Evolutionary conservation across 2,113 vertebrate genomes (phyloP).

Genomic region (Varanus salvator): DNA sequence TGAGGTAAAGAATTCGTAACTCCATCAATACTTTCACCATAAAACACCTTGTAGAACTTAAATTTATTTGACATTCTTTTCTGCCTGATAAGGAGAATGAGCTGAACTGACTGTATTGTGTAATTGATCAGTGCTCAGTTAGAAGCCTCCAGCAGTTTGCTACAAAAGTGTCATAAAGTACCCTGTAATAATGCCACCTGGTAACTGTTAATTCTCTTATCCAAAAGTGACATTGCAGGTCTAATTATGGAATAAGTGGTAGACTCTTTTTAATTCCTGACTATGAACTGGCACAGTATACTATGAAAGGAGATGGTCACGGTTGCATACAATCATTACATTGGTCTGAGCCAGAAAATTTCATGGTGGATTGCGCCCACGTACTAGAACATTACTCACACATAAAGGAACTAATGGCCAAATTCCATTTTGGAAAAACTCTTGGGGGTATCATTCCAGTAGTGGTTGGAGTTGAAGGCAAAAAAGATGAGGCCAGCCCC

Average conservation of each 20-base stretch:
- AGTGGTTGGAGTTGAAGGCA: too few relatives aligned
- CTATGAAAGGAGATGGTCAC: background rate
- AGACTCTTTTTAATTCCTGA: background rate
- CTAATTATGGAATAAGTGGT: constrained; percentile 10
- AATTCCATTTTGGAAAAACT: too few relatives aligned
- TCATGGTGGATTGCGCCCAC: background rate
- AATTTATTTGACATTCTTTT: background rate
- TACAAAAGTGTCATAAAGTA: background rate
- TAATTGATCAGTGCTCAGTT: background rate
- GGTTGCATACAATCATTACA: background rate
- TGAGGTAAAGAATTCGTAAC: background rate
- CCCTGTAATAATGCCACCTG: background rate
- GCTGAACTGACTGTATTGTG: background rate
- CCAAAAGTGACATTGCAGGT: background rate
- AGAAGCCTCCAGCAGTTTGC: background rate
- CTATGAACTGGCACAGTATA: background rate
- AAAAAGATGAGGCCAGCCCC: too few relatives aligned
- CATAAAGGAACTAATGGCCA: too few relatives aligned
- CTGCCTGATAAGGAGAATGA: background rate
- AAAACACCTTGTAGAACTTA: background rate
- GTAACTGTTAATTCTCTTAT: background rate
- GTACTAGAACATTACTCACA: background rate
- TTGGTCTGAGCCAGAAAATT: too few relatives aligned
- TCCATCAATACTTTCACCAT: background rate
- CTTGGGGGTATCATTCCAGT: too few relatives aligned